Conservation (phyloP, 1,140 invertebrate species). For the Drosophila santomea region DNA sequence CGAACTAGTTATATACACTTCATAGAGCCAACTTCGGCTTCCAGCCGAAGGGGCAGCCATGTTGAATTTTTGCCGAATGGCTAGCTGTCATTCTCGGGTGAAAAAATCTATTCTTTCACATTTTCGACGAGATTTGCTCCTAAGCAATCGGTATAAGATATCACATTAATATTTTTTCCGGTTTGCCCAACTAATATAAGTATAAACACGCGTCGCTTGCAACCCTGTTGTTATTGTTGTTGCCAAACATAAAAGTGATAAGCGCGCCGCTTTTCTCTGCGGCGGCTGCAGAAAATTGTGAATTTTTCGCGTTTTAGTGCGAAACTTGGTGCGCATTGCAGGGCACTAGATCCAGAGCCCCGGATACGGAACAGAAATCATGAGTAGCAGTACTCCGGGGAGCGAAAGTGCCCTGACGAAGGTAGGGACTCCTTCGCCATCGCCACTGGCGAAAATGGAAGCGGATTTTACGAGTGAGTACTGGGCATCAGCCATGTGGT, state of each 20-base stretch:
- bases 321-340: constrained; percentile 2
- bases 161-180: not conserved
- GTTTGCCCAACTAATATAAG: not conserved
- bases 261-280: constrained; percentile 28
- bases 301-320: not conserved
- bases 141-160: not conserved
- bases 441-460: constrained; percentile 43
- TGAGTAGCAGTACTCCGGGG: constrained; percentile 51
- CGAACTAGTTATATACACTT: constrained; percentile 51
- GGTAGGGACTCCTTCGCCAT: constrained; percentile 47
- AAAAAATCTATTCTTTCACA: constrained; percentile 41
- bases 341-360: constrained; percentile 21
- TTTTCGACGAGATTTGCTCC: not conserved
- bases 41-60: constrained; percentile 62
- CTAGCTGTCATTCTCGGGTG: constrained; percentile 45
- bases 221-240: constrained; percentile 5
- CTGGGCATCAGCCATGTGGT: too few relatives aligned
- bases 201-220: constrained; percentile 3
- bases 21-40: constrained; percentile 17
- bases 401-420: constrained; percentile 22
- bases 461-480: constrained; percentile 58
- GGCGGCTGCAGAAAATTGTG: constrained; percentile 7
- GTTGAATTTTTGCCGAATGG: constrained; percentile 40
- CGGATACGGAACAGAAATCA: constrained; percentile 9
- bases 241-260: constrained; percentile 12